Conservation (phyloP, 2,888 invertebrate species). For the Trimorus sp. region DNA sequence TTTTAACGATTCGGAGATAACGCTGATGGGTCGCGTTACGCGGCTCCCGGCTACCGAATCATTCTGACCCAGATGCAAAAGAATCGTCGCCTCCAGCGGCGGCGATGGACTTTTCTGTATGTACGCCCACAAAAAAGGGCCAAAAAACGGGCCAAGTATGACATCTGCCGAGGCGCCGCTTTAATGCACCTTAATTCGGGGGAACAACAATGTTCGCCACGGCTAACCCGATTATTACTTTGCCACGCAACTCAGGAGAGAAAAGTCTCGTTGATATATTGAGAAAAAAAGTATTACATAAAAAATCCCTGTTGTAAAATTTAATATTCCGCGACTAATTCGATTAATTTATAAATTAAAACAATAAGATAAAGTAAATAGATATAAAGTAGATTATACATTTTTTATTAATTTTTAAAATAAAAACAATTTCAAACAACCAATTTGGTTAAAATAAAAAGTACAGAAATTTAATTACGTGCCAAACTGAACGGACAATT, state of each 20-base stretch:
- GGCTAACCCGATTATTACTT: slow-evolving; percentile 7
- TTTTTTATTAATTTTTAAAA: too few relatives aligned
- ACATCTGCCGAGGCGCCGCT: slow-evolving; percentile 45
- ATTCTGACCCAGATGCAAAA: slow-evolving; percentile 76
- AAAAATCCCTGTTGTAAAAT: too few relatives aligned
- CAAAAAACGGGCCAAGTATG: slow-evolving; percentile 30
- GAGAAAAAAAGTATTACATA: too few relatives aligned
- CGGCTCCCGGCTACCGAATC: slow-evolving; percentile 76
- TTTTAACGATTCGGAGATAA: slow-evolving; percentile 71
- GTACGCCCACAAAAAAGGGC: slow-evolving; percentile 31
- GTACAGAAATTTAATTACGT: too few relatives aligned
- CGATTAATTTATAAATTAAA: too few relatives aligned
- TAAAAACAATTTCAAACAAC: too few relatives aligned
- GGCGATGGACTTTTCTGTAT: slow-evolving; percentile 57
- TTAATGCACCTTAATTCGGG: slow-evolving; percentile 37
- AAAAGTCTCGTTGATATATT: too few relatives aligned
- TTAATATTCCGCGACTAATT: too few relatives aligned
- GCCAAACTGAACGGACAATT: too few relatives aligned
- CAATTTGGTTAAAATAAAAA: too few relatives aligned
- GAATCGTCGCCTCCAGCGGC: slow-evolving; percentile 63
- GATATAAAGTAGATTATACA: too few relatives aligned
- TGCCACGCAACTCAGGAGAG: neutral
- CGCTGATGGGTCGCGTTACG: slow-evolving; percentile 71
- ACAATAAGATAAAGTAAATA: too few relatives aligned
- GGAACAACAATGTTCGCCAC: slow-evolving; percentile 22